Evolutionary conservation across 2,888 invertebrate genomes (phyloP), one percentile per base, ranked within the genome.

Genomic region (Cerastis leucographa): DNA sequence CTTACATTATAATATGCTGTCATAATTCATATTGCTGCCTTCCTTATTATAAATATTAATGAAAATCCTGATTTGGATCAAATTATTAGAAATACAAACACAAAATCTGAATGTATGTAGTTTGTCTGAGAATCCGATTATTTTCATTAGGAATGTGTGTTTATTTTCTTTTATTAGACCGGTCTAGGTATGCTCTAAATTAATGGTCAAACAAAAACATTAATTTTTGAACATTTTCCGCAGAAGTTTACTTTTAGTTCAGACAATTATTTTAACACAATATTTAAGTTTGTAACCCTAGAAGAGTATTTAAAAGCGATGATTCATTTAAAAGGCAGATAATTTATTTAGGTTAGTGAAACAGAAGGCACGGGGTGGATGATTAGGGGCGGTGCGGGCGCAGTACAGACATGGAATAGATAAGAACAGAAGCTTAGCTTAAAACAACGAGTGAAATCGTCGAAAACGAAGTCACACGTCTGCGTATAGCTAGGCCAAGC

Each of bases 301-400:
- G 73, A 87, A 80, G 75, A 85, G 86, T 87, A 87, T 89, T 89
- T 84, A 87, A 87, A 76, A 78, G 85, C 80, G 81, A 88, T 91
- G 87, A 90, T 91, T 91, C 75, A 90, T 89, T 91, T 90, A 91
- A 86, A 87, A 85, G 84, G 79, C 81, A 82, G 83, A 88, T 90
- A 90, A 92, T 90, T 91, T 89, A 90, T 90, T 91, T 89, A 89
- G 85, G 87, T 88, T 89, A 87, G 87, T 86, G 83, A 90, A 90
- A 90, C 89, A 89, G 88, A 85, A 83, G 81, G 86, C 78, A 82
- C 74, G 75, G 85, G 84, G 80, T 80, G 83, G 84, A 82, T 84
- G 85, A 86, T 87, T 81, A 84, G 79, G 76, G 80, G 82, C 71
- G 83, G 78, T 70, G 68, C 64, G 77, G 80, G 68, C 62, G 70